These are phyloP conservation scores for Omphaloscelis lunosa DNA, from an alignment of 2,888 invertebrate genomes.

Conservation along the genomic window DNA sequence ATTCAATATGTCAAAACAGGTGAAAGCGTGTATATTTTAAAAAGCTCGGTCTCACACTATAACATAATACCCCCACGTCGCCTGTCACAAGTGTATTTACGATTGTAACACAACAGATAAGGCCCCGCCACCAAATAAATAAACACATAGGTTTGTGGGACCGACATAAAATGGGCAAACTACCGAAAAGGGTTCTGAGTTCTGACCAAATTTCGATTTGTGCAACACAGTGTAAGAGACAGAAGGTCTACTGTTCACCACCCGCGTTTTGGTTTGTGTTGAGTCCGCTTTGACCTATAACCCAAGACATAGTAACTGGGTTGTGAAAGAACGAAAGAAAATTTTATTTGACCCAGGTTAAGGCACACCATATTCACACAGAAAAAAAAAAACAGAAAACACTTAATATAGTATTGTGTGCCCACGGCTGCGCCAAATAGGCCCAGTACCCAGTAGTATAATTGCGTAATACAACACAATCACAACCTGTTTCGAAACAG, in stretches of 20 bases:
- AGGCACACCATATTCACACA: too few species aligned
- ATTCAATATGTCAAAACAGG: constrained; percentile 13
- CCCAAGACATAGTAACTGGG: not conserved
- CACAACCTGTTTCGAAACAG: too few species aligned
- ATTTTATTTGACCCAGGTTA: too few species aligned
- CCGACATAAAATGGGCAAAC: constrained; percentile 60
- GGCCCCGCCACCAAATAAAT: constrained; percentile 41
- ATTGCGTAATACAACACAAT: too few species aligned
- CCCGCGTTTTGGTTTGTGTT: not conserved
- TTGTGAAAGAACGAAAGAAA: too few species aligned
- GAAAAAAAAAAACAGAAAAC: too few species aligned
- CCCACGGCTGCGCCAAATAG: too few species aligned
- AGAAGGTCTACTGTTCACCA: constrained; percentile 25
- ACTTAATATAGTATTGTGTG: too few species aligned
- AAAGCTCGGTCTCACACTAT: constrained; percentile 18
- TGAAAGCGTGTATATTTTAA: constrained; percentile 33
- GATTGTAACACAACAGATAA: constrained; percentile 45
- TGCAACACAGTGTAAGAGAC: not conserved
- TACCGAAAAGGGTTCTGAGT: constrained; percentile 45
- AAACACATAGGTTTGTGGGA: constrained; percentile 49
- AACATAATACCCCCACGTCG: constrained; percentile 50
- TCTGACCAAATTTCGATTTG: constrained; percentile 37
- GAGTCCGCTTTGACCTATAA: not conserved
- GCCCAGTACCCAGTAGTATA: too few species aligned
- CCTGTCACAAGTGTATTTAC: constrained; percentile 51